A percentile compares a stretch with the other conserved stretches of the same genome.
phyloP scores from a whole-genome alignment of 1,140 invertebrate genomes.

The Sycophila sp. region DNA sequence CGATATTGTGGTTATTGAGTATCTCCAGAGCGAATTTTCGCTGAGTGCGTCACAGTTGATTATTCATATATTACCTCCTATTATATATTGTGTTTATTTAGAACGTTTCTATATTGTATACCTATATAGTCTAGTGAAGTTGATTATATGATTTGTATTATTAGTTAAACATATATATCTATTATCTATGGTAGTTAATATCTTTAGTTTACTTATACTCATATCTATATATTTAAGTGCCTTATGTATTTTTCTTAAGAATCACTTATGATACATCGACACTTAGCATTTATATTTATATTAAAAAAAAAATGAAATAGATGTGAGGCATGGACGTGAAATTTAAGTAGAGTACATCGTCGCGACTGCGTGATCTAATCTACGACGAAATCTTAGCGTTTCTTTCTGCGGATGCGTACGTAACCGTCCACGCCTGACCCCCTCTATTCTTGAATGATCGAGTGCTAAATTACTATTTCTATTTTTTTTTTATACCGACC shows the following conservation, averaged over 20 bases:
- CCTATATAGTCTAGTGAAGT: neutral
- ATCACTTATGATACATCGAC: neutral
- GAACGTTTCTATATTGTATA: neutral
- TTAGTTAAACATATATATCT: conserved; percentile 12
- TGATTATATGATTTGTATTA: conserved; percentile 7
- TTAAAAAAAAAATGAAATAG: neutral
- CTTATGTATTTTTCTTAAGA: neutral
- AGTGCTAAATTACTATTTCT: conserved; percentile 17
- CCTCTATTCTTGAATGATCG: neutral
- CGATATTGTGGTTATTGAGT: no score
- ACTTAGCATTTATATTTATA: conserved; percentile 4
- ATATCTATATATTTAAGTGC: neutral
- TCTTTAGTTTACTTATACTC: conserved; percentile 22
- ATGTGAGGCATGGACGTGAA: conserved; percentile 24
- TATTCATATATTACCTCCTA: neutral
- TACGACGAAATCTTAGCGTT: neutral
- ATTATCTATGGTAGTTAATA: conserved; percentile 22
- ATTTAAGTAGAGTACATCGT: neutral
- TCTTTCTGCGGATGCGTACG: neutral
- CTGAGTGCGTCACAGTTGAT: neutral
- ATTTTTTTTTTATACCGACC: conserved; percentile 17
- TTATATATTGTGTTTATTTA: conserved; percentile 19
- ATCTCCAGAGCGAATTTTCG: no score
- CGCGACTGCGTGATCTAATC: no score
- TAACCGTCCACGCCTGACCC: conserved; percentile 26